Base-by-base conservation (phyloP, 2,797 vertebrate species). In the Pseudomugil tenellus region DNA sequence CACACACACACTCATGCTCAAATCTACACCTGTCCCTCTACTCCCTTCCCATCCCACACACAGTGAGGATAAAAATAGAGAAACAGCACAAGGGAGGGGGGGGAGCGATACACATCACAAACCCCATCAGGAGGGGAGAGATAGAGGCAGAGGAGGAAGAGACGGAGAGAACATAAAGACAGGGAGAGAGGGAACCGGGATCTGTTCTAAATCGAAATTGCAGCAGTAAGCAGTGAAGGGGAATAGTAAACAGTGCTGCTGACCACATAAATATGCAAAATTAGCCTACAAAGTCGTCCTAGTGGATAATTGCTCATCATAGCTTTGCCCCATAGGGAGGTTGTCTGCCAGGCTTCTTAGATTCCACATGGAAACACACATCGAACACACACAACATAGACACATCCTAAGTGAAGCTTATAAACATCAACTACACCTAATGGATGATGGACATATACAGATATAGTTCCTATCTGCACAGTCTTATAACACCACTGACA, bases 271-370 rank as follows among this genome's bases (percentile, higher is more conserved):
- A 92, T 91, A 91, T 93, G 90, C 84, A 84, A 90, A 92, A 93
- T 93, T 93, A 92, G 89, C 88, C 91, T 89, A 90, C 91, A 90
- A 92, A 91, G 89, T 88, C 80, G 87, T 87, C 91, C 91, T 88
- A 87, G 88, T 92, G 91, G 91, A 93, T 93, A 93, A 93, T 93
- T 91, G 90, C 91, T 91, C 90, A 92, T 93, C 90, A 93, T 92
- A 84, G 89, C 87, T 83, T 80, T 79, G 70, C 79, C 86, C 91
- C 88, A 73, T 58, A 67, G 90, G 92, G 90, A 90, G 79, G 66
- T 75, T 70, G 87, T 80, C 89, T 88, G 89, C 84, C 78, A 89
- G 87, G 84, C 87, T 89, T 88, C 90, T 89, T 80, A 87, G 87
- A 90, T 86, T 92, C 89, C 85, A 88, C 82, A 84, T 87, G 88